phyloP scores from a whole-genome alignment of 2,797 vertebrate species.

The Sarcoramphus papa region DNA sequence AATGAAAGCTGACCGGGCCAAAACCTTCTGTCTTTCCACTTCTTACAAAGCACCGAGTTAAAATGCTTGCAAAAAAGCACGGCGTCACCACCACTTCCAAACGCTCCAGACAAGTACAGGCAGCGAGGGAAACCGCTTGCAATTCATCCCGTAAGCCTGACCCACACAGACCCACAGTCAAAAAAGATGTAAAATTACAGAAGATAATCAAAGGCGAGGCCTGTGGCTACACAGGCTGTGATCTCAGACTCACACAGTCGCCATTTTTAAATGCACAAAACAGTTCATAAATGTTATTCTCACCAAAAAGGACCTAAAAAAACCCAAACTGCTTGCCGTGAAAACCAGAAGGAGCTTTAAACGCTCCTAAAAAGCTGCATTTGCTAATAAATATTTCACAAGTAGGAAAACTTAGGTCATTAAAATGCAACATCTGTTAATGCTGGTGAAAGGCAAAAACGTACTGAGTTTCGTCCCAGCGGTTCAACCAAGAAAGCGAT shows the following conservation, averaged over 20 bases:
- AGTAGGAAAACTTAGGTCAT: background rate
- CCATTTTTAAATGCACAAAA: background rate
- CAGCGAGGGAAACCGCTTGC: background rate
- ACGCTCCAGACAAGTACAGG: background rate
- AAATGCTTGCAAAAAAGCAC: background rate
- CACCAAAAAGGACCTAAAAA: background rate
- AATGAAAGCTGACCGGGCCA: background rate
- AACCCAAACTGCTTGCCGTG: background rate
- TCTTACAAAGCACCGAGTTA: background rate
- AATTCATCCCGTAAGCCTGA: background rate
- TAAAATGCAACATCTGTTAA: background rate
- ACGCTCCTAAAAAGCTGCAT: background rate
- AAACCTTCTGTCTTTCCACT: background rate
- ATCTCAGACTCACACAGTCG: accelerated
- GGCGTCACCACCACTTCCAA: background rate
- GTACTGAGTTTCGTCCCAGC: background rate
- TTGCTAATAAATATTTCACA: background rate
- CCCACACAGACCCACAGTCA: background rate
- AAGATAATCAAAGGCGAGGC: background rate
- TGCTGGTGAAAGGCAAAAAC: accelerated
- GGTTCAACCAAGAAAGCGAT: background rate
- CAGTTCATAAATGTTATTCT: background rate
- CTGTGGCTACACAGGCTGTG: background rate
- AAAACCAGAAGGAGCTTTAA: background rate
- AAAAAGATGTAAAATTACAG: background rate